Conservation (phyloP, 2,113 vertebrate species). For the Poeciliopsis turrubarensis region DNA sequence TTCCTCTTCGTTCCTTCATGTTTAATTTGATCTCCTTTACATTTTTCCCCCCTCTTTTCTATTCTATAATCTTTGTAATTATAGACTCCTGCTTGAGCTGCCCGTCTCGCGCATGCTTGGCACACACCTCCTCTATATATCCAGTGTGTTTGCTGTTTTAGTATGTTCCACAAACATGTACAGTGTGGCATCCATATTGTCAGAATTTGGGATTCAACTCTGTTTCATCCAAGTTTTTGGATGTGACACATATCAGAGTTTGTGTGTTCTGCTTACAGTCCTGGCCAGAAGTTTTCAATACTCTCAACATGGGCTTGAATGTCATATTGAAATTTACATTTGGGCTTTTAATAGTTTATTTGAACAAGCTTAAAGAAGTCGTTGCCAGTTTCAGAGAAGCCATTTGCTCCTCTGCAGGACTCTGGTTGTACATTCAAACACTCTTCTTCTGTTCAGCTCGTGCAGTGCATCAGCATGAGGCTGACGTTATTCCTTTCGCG, state of each 20-base stretch:
- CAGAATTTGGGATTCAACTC: conserved; percentile 18
- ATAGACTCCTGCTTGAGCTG: conserved; percentile 19
- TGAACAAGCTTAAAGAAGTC: neutral
- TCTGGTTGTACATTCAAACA: no score
- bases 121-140: conserved; percentile 34
- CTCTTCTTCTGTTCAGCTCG: no score
- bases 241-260: conserved; percentile 26
- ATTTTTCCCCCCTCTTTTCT: neutral
- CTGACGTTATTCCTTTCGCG: no score
- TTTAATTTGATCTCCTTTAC: neutral
- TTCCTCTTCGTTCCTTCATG: conserved; percentile 7
- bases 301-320: neutral
- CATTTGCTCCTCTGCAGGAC: no score
- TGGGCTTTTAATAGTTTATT: neutral
- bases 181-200: conserved; percentile 20
- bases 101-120: conserved; percentile 10
- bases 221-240: conserved; percentile 19
- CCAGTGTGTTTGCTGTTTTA: neutral
- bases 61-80: neutral
- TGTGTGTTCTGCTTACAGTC: conserved; percentile 30
- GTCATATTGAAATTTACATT: neutral
- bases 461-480: no score
- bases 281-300: neutral
- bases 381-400: no score
- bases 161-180: neutral